Base-by-base conservation (phyloP, 2,888 invertebrate species). In the Hermaeophaga mercurialis region DNA sequence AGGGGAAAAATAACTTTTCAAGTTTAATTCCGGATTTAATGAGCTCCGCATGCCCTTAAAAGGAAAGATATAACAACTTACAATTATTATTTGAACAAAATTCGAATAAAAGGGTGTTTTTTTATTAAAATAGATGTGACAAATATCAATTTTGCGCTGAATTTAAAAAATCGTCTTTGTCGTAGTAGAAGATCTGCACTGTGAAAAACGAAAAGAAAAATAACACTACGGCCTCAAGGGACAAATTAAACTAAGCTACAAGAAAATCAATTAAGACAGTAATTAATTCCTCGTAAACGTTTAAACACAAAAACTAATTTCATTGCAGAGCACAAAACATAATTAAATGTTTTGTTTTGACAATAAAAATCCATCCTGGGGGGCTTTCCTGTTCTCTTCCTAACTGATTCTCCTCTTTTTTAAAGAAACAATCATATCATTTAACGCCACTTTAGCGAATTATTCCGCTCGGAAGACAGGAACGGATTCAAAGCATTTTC, bases 281-380 rank as follows among this genome's bases (percentile, higher is more conserved):
- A 74, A 75, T 75, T 74, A 74, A 74, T 75, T 74, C 73, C 70
- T 70, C 70, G 72, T 72, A 72, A 74, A 72, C 71, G 70, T 67
- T 69, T 64, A 64, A 67, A 70, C 70, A 73, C 72, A 73, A 73
- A 73, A 74, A 74, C 70, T 71, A 74, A 75, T 74, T 73, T 72
- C 71, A 71, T 71, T 72, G 69, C 70, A 66, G 68, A 68, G 70
- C 70, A 72, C 73, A 74, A 73, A 75, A 74, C 73, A 72, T 72
- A 74, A 75, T 74, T 72, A 73, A 73, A 73, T 70, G 74, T 73
- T 73, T 72, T 73, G 72, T 74, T 72, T 72, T 68, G 64, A 67
- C 66, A 68, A 71, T 69, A 73, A 69, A 70, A 70, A 72, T 71
- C 63, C 69, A 69, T 70, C 68, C 70, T 68, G 64, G 65, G 66